Evolutionary conservation across 1,140 invertebrate genomes (phyloP).

Genomic region (Lasaia peninsularis): DNA sequence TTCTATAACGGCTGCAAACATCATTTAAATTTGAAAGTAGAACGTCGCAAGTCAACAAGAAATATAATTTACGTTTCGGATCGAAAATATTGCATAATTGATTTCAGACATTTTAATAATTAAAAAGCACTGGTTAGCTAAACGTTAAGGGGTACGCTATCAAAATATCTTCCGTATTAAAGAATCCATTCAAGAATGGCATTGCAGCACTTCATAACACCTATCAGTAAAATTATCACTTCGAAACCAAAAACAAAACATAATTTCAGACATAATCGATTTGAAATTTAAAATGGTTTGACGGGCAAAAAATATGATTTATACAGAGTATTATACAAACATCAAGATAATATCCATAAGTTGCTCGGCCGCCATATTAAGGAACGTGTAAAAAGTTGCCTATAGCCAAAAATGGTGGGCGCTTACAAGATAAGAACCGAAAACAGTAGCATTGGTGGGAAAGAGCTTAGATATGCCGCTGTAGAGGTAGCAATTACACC

Average conservation of each 20-base stretch:
- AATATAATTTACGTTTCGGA: too few relatives aligned
- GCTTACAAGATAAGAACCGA: slow-evolving; percentile 36
- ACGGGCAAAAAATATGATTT: slow-evolving; percentile 32
- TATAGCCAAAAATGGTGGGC: slow-evolving; percentile 37
- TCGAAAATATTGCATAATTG: too few relatives aligned
- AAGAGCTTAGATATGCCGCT: slow-evolving; percentile 39
- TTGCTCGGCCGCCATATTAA: slow-evolving; percentile 35
- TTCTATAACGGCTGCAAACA: too few relatives aligned
- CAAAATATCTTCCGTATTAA: too few relatives aligned
- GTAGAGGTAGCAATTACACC: slow-evolving; percentile 31
- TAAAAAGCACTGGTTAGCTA: too few relatives aligned
- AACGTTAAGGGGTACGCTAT: too few relatives aligned
- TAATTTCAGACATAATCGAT: slow-evolving; percentile 7
- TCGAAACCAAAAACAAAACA: background rate
- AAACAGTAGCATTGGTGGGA: slow-evolving; percentile 27
- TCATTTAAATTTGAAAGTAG: too few relatives aligned
- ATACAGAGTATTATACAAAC: slow-evolving; percentile 39
- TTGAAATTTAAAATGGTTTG: slow-evolving; percentile 17
- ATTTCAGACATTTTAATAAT: too few relatives aligned
- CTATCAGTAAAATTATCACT: background rate
- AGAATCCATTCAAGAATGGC: background rate
- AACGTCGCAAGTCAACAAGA: too few relatives aligned
- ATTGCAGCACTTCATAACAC: background rate
- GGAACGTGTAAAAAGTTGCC: slow-evolving; percentile 44
- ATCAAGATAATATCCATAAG: slow-evolving; percentile 52